These are phyloP conservation scores for Antechinus flavipes DNA, from an alignment of 2,113 vertebrate species.

Conservation along the genomic window DNA sequence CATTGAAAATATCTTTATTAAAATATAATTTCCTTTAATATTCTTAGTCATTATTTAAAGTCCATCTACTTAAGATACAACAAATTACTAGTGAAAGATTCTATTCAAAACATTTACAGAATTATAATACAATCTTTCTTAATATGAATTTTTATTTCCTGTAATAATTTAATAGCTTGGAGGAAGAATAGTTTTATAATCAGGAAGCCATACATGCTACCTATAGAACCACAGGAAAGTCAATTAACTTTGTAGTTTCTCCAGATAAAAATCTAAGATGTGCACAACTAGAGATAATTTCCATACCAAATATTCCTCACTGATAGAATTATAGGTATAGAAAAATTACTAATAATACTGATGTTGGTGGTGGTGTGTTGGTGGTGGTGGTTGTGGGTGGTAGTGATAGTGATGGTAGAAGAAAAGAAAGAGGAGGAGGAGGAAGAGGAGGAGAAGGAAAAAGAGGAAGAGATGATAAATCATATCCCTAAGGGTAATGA, in stretches of 20 bases:
- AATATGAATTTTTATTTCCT: neutral
- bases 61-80: conserved; percentile 27
- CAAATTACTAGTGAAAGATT: conserved; percentile 30
- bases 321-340: neutral
- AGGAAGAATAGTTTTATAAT: neutral
- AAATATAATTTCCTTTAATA: conserved; percentile 56
- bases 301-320: neutral
- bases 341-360: neutral
- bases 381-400: too few species aligned
- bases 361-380: neutral
- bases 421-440: too few species aligned
- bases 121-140: conserved; percentile 37
- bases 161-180: neutral
- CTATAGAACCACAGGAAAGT: neutral
- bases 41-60: conserved; percentile 44
- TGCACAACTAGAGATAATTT: neutral
- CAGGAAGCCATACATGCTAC: neutral
- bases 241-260: neutral
- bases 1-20: conserved; percentile 15
- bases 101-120: conserved; percentile 26
- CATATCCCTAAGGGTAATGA: neutral
- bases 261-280: neutral
- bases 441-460: too few species aligned
- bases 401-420: too few species aligned
- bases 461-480: neutral